phyloP scores from a whole-genome alignment of 2,888 invertebrate genomes.

The Heliconius hortense region DNA sequence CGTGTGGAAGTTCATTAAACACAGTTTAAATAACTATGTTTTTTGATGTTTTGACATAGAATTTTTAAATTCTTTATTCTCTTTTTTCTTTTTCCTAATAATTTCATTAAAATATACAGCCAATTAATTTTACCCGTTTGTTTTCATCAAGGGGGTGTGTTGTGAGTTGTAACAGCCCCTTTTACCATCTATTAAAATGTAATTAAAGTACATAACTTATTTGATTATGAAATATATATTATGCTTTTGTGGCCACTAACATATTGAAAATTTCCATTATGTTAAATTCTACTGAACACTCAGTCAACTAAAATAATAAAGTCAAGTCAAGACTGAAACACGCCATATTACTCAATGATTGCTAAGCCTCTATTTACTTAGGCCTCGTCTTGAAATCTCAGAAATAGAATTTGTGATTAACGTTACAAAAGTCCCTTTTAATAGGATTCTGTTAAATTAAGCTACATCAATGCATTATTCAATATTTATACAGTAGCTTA shows the following conservation, averaged over 20 bases:
- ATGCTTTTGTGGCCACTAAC: too few species aligned
- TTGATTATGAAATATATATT: not conserved
- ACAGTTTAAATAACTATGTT: too few species aligned
- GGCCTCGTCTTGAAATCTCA: constrained; percentile 24
- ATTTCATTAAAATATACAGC: too few species aligned
- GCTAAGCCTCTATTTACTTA: constrained; percentile 21
- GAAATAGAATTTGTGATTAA: constrained; percentile 32
- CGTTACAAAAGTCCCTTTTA: constrained; percentile 25
- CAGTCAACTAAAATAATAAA: constrained; percentile 2
- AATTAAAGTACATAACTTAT: not conserved
- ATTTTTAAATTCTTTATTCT: too few species aligned
- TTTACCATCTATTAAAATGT: too few species aligned
- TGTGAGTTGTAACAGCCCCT: too few species aligned
- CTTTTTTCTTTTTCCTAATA: too few species aligned
- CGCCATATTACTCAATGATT: constrained; percentile 20
- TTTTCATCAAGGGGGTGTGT: too few species aligned
- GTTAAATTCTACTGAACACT: not conserved
- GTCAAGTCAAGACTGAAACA: constrained; percentile 4
- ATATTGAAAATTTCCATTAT: not conserved
- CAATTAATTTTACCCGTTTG: too few species aligned
- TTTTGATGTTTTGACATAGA: too few species aligned
- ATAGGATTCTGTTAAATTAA: constrained; percentile 30
- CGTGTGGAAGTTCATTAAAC: too few species aligned
- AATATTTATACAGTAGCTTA: constrained; percentile 10
- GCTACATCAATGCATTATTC: constrained; percentile 28